A percentile compares a stretch with the other conserved stretches of the same genome.
Conservation (phyloP, 1,140 invertebrate species). For the Phortica variegata region DNA sequence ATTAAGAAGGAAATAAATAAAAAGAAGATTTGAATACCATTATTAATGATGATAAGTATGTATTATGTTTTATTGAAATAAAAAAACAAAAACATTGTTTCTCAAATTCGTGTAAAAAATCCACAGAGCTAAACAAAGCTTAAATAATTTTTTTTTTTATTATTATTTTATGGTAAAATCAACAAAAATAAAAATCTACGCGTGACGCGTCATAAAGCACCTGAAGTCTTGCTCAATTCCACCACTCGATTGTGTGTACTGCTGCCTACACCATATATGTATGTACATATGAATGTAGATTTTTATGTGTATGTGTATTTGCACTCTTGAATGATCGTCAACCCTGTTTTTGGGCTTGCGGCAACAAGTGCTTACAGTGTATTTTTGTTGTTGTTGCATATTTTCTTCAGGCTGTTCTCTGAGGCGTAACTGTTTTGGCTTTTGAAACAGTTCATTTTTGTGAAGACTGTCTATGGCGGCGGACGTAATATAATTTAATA, state of each 20-base stretch:
- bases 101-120: conserved; percentile 51
- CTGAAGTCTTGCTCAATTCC: too few relatives aligned
- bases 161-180: conserved; percentile 10
- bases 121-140: conserved; percentile 35
- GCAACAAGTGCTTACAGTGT: too few relatives aligned
- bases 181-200: neutral
- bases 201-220: conserved; percentile 7
- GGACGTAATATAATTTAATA: conserved; percentile 9
- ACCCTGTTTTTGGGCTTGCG: too few relatives aligned
- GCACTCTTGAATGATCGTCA: too few relatives aligned
- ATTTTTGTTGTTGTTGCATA: too few relatives aligned
- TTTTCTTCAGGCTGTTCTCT: conserved; percentile 17
- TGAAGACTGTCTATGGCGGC: conserved; percentile 31
- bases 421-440: conserved; percentile 35
- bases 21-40: conserved; percentile 30
- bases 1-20: conserved; percentile 3
- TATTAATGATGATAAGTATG: conserved; percentile 46
- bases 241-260: too few relatives aligned
- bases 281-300: too few relatives aligned
- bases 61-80: conserved; percentile 57
- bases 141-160: neutral
- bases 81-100: conserved; percentile 47
- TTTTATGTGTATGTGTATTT: too few relatives aligned
- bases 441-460: conserved; percentile 35
- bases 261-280: too few relatives aligned